Conservation (phyloP, 2,113 vertebrate species). For the Clinocottus analis region DNA sequence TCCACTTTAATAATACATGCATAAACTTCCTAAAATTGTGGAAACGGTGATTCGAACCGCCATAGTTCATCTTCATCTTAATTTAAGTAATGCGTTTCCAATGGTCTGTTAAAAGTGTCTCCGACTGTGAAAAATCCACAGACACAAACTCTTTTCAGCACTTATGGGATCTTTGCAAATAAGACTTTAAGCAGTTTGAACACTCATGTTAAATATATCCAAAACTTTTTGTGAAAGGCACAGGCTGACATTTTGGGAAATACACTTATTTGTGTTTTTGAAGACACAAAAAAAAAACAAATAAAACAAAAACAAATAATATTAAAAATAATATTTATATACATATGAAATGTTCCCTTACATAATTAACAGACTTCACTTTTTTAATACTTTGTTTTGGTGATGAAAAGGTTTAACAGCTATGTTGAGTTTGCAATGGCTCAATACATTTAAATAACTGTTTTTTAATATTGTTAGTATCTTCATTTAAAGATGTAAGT, state of each 20-base stretch:
- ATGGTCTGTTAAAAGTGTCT: conserved; percentile 58
- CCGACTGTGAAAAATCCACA: conserved; percentile 55
- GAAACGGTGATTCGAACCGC: conserved; percentile 9
- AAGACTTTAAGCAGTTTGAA: conserved; percentile 14
- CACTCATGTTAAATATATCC: not conserved
- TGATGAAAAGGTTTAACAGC: not conserved
- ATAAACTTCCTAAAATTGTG: not conserved
- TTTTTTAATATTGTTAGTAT: not conserved
- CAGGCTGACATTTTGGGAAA: not conserved
- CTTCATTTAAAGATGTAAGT: not conserved
- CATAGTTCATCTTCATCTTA: conserved; percentile 31
- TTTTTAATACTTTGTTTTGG: not conserved
- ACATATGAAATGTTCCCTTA: not conserved
- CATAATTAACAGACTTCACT: not conserved
- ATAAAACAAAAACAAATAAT: too few species aligned
- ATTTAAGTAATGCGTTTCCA: conserved; percentile 64
- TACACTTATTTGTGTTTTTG: not conserved
- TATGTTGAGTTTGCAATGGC: not conserved
- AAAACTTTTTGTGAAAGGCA: not conserved
- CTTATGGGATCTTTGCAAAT: conserved; percentile 44
- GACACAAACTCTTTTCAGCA: conserved; percentile 35
- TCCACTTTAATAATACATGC: not conserved
- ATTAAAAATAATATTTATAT: too few species aligned
- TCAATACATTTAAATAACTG: not conserved
- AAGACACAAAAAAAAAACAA: too few species aligned